phyloP scores from a whole-genome alignment of 1,140 invertebrate genomes.

The Pristionchus pacificus region DNA sequence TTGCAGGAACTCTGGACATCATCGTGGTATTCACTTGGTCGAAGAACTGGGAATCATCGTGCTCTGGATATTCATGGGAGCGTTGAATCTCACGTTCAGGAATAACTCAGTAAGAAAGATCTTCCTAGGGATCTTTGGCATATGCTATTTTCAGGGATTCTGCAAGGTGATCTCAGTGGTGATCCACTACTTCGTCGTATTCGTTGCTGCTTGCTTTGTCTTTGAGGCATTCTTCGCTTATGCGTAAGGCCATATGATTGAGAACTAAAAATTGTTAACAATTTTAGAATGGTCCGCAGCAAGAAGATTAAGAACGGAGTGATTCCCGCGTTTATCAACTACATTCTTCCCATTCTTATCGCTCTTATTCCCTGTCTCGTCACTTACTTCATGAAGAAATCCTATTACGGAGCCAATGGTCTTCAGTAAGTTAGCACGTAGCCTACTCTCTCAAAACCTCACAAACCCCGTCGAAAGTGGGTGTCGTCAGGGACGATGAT shows the following conservation, averaged over 20 bases:
- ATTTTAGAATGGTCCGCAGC: conserved; percentile 30
- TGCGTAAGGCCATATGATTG: conserved; percentile 17
- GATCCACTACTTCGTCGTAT: conserved; percentile 28
- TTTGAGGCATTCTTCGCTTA: conserved; percentile 33
- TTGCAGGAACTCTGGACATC: conserved; percentile 33
- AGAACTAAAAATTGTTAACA: background rate
- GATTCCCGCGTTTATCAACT: conserved; percentile 27
- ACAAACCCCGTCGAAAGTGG: too few species aligned
- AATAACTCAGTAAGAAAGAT: background rate
- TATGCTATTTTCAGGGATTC: conserved; percentile 9
- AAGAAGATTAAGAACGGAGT: conserved; percentile 24
- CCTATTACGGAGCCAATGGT: conserved; percentile 19
- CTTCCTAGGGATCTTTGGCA: background rate
- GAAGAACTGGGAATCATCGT: conserved; percentile 32
- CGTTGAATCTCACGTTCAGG: conserved; percentile 18
- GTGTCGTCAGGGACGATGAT: too few species aligned
- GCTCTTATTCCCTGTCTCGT: conserved; percentile 8
- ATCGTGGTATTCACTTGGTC: conserved; percentile 21
- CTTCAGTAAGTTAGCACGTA: conserved; percentile 19
- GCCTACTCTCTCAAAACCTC: background rate
- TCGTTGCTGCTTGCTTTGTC: conserved; percentile 21
- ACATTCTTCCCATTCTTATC: conserved; percentile 27
- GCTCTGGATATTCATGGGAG: conserved; percentile 15
- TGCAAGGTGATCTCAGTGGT: conserved; percentile 31
- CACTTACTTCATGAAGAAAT: conserved; percentile 15